These are phyloP conservation scores for Cuniculus paca DNA, from an alignment of 2,797 vertebrate species.

Conservation along the genomic window DNA sequence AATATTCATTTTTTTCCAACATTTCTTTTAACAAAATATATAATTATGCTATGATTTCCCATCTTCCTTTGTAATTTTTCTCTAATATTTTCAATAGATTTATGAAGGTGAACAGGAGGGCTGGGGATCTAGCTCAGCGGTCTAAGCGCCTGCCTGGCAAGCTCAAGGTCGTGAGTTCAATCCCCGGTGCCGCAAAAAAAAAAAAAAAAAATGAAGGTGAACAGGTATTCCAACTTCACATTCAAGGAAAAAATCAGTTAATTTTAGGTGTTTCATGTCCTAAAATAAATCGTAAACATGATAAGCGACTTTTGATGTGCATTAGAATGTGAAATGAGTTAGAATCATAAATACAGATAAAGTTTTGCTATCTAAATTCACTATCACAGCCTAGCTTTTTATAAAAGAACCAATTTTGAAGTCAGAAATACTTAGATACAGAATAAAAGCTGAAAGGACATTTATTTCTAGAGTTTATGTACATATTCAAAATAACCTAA, in stretches of 20 bases:
- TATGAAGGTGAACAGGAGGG: not conserved
- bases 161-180: too few relatives aligned
- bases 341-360: constrained; percentile 8
- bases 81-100: not conserved
- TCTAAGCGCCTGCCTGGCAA: too few relatives aligned
- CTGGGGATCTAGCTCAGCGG: too few relatives aligned
- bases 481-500: not conserved
- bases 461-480: not conserved
- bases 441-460: not conserved
- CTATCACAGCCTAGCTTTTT: not conserved
- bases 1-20: not conserved
- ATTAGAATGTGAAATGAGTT: not conserved
- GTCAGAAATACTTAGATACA: constrained; percentile 49
- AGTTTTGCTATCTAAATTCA: not conserved
- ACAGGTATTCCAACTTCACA: not conserved
- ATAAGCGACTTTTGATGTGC: not conserved
- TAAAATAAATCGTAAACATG: constrained; percentile 1
- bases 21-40: not conserved
- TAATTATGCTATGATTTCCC: not conserved
- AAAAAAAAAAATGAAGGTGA: too few relatives aligned
- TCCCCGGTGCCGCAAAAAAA: too few relatives aligned
- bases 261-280: not conserved
- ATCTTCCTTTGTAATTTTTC: not conserved
- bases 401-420: not conserved
- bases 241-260: constrained; percentile 26